Conservation (phyloP, 2,797 vertebrate species). For the Coracias cyanogaster region DNA sequence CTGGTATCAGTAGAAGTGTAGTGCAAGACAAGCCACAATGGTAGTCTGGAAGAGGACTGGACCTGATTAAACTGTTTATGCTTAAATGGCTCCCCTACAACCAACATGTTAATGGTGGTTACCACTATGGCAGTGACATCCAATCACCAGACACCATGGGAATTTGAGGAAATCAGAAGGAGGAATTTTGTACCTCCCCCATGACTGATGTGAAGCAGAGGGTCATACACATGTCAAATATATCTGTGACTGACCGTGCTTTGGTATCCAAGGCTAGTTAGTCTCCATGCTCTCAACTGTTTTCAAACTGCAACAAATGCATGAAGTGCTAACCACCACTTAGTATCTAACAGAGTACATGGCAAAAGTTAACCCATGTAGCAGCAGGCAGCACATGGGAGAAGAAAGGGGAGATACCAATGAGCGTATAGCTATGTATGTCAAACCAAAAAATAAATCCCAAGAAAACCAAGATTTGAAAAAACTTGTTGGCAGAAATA, state of each 20-base stretch:
- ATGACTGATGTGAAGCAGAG: not conserved
- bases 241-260: not conserved
- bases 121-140: accelerated
- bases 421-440: not conserved
- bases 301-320: accelerated
- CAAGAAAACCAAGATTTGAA: not conserved
- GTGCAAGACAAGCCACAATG: accelerated
- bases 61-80: accelerated
- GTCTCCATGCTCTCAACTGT: not conserved
- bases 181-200: not conserved
- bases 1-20: not conserved
- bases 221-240: not conserved
- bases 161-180: not conserved
- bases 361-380: not conserved
- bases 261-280: not conserved
- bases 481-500: not conserved
- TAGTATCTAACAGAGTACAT: not conserved
- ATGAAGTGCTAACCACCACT: not conserved
- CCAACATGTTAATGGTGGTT: not conserved
- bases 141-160: accelerated
- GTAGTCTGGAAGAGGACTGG: not conserved
- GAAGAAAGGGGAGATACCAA: not conserved
- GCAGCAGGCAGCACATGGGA: not conserved
- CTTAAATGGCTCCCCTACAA: not conserved
- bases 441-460: not conserved